Conservation (phyloP, 2,113 vertebrate species). For the Pangasianodon gigas region DNA sequence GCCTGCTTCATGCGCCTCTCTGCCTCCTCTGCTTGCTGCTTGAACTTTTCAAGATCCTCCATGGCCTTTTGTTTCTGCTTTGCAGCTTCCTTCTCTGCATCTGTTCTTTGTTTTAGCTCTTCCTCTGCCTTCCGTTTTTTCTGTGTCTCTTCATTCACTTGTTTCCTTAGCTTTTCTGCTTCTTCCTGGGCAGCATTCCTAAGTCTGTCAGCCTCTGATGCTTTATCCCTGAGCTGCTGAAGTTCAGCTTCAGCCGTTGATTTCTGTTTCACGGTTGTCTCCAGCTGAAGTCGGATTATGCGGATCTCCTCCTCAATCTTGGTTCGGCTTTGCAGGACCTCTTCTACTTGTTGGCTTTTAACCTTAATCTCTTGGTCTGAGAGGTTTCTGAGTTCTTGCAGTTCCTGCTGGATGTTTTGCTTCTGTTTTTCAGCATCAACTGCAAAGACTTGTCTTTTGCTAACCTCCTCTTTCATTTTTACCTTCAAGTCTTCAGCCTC, state of each 20-base stretch:
- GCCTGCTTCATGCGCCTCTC: slow-evolving; percentile 88
- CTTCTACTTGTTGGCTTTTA: slow-evolving; percentile 85
- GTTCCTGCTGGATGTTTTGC: slow-evolving; percentile 90
- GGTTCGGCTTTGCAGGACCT: slow-evolving; percentile 80
- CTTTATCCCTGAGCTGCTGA: slow-evolving; percentile 76
- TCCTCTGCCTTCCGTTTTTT: slow-evolving; percentile 91
- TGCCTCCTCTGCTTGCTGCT: slow-evolving; percentile 88
- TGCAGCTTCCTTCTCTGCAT: slow-evolving; percentile 86
- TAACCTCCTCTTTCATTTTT: slow-evolving; percentile 90
- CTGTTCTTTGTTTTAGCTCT: slow-evolving; percentile 84
- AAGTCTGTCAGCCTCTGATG: slow-evolving; percentile 84
- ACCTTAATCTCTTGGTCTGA: slow-evolving; percentile 87
- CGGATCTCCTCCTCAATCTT: slow-evolving; percentile 93
- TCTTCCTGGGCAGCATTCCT: slow-evolving; percentile 86
- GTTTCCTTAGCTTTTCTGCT: slow-evolving; percentile 86
- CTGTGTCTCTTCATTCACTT: slow-evolving; percentile 89
- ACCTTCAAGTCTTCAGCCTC: slow-evolving; percentile 85
- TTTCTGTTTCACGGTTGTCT: slow-evolving; percentile 83
- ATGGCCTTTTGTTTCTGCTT: slow-evolving; percentile 88
- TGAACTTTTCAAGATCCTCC: slow-evolving; percentile 83
- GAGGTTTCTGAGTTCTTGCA: slow-evolving; percentile 84
- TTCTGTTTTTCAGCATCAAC: slow-evolving; percentile 90
- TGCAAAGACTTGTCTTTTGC: slow-evolving; percentile 81
- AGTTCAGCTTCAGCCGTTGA: slow-evolving; percentile 79
- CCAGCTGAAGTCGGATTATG: slow-evolving; percentile 85